These are phyloP conservation scores for Tonatia bakeri DNA, from an alignment of 2,113 vertebrate species.

Conservation along the genomic window DNA sequence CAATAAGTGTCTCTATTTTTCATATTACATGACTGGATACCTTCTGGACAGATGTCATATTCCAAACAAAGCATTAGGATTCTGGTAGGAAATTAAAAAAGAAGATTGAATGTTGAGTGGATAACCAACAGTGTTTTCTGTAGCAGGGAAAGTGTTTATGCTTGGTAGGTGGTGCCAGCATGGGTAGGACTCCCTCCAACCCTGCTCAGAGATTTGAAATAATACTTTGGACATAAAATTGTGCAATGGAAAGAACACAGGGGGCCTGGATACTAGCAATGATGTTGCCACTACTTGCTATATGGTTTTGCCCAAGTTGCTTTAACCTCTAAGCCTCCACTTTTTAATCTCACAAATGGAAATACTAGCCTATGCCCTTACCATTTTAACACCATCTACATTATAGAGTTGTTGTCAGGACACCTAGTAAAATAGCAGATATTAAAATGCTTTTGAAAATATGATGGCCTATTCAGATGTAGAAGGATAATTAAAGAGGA, in stretches of 20 bases:
- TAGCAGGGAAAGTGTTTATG: neutral
- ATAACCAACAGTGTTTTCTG: neutral
- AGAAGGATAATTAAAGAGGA: neutral
- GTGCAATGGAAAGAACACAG: neutral
- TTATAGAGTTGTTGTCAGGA: neutral
- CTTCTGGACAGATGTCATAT: neutral
- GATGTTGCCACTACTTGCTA: neutral
- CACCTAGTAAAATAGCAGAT: neutral
- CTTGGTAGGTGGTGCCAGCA: neutral
- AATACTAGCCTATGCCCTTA: neutral
- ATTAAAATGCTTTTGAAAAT: neutral
- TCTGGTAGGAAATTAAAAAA: neutral
- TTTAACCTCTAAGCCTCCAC: neutral
- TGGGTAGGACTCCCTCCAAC: neutral
- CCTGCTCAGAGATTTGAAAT: neutral
- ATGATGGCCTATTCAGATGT: neutral
- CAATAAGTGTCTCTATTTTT: too few species aligned
- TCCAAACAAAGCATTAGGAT: neutral
- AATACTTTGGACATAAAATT: neutral
- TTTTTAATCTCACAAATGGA: conserved; percentile 9
- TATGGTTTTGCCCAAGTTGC: neutral
- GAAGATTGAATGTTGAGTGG: neutral
- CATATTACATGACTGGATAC: too few species aligned
- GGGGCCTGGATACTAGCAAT: neutral
- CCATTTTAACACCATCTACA: neutral